A percentile compares a stretch with the other conserved stretches of the same genome.
Evolutionary conservation across 2,888 invertebrate species (phyloP).

Genomic region (Desoria tigrina): DNA sequence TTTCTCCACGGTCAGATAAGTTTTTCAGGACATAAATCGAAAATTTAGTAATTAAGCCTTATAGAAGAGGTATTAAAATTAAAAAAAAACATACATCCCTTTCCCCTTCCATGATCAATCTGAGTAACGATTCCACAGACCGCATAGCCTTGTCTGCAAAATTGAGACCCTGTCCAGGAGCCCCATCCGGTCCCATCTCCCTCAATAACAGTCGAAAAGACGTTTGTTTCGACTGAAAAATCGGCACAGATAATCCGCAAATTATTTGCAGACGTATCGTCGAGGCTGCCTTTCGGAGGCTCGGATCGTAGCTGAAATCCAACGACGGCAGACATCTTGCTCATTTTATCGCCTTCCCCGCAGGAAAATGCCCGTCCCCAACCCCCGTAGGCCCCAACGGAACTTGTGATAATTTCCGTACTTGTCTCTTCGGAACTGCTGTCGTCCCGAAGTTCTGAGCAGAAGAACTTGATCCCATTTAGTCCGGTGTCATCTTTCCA

Average conservation of each 20-base stretch:
- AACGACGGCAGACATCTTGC: slow-evolving; percentile 22
- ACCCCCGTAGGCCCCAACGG: slow-evolving; percentile 29
- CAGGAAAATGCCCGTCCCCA: slow-evolving; percentile 35
- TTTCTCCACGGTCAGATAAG: no score
- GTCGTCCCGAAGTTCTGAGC: slow-evolving; percentile 19
- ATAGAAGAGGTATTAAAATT: no score
- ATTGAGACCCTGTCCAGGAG: slow-evolving; percentile 32
- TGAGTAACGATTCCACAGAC: slow-evolving; percentile 41
- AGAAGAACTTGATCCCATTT: slow-evolving; percentile 38
- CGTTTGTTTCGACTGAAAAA: neutral
- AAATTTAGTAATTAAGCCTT: no score
- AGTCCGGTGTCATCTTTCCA: slow-evolving; percentile 40
- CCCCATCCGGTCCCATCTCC: slow-evolving; percentile 40
- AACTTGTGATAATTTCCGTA: slow-evolving; percentile 27
- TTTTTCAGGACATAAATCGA: no score
- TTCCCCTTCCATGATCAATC: slow-evolving; percentile 27
- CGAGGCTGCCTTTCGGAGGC: slow-evolving; percentile 23
- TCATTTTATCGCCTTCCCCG: slow-evolving; percentile 2
- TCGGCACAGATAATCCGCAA: slow-evolving; percentile 34
- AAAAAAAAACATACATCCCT: slow-evolving; percentile 14
- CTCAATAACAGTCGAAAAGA: slow-evolving; percentile 7
- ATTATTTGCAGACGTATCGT: slow-evolving; percentile 45
- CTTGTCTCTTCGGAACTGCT: neutral
- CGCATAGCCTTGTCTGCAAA: slow-evolving; percentile 35
- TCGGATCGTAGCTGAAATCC: slow-evolving; percentile 40